Conservation (phyloP, 2,113 vertebrate species). For the Prolemur simus region DNA sequence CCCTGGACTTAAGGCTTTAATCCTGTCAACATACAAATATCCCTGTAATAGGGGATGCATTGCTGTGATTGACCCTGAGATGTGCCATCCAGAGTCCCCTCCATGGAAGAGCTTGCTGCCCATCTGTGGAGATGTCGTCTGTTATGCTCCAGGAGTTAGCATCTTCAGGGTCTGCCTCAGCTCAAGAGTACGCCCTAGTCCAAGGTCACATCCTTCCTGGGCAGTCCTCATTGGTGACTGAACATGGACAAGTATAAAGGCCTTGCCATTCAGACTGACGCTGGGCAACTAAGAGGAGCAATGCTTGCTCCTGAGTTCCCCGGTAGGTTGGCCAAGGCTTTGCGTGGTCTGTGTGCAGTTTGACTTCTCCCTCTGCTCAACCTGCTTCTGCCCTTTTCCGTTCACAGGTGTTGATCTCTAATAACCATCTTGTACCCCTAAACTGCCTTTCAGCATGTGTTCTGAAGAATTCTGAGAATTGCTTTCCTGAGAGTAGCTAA, state of each 20-base stretch:
- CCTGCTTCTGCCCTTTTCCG: not conserved
- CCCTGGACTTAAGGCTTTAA: not conserved
- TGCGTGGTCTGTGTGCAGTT: not conserved
- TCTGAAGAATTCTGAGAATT: not conserved
- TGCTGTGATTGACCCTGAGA: not conserved
- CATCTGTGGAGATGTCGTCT: not conserved
- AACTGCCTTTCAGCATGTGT: not conserved
- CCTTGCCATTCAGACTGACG: not conserved
- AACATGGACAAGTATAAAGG: not conserved
- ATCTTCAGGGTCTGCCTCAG: not conserved
- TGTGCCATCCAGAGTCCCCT: too few species aligned
- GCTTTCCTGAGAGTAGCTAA: not conserved
- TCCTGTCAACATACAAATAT: not conserved
- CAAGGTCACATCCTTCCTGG: not conserved
- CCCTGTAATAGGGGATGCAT: not conserved
- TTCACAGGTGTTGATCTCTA: not conserved
- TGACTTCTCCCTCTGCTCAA: not conserved
- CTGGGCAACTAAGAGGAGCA: not conserved
- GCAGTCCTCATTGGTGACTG: not conserved
- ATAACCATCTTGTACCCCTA: not conserved
- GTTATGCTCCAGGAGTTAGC: not conserved
- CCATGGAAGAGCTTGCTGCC: not conserved
- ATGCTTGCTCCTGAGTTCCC: too few species aligned
- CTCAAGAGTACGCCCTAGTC: not conserved
- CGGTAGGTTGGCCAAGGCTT: not conserved